Evolutionary conservation across 2,113 vertebrate genomes (phyloP), one percentile per base, ranked within the genome.

Genomic region (Bagarius yarrelli): DNA sequence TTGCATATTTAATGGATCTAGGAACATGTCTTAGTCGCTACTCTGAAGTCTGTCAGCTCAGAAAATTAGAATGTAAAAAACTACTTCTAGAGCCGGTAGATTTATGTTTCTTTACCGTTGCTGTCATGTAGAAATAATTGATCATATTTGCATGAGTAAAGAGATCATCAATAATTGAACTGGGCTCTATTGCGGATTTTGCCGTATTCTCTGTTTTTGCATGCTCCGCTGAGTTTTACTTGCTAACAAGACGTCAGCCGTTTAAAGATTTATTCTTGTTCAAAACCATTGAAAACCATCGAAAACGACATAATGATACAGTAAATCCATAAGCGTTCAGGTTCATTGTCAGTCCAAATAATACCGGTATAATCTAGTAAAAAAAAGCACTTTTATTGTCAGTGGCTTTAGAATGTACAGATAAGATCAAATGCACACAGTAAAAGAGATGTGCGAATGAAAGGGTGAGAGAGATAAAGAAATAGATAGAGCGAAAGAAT

Each of bases 41-140:
- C 86, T 89, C 89, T 93, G 91, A 92, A 91, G 85, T 81, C 88
- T 90, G 88, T 91, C 89, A 90, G 82, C 87, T 87, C 88, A 83
- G 89, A 89, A 91, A 94, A 94, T 84, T 91, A 88, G 87, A 90
- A 93, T 93, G 91, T 93, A 93, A 93, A 93, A 88, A 85, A 91
- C 86, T 85, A 85, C 84, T 87, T 85, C 71, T 84, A 88, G 85
- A 86, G 85, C 83, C 87, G 55, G 83, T 84, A 86, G 90, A 89
- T 85, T 86, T 89, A 84, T 82, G 86, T 77, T 90, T 91, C 91
- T 83, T 87, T 88, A 85, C 87, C 88, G 78, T 78, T 78, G 92
- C 89, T 90, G 91, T 90, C 90, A 88, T 87, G 79, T 86, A 90
- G 89, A 93, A 93, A 94, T 93, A 88, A 93, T 92, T 93, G 89